Base-by-base conservation (phyloP, 2,888 invertebrate genomes). In the Drosophila algonquin region DNA sequence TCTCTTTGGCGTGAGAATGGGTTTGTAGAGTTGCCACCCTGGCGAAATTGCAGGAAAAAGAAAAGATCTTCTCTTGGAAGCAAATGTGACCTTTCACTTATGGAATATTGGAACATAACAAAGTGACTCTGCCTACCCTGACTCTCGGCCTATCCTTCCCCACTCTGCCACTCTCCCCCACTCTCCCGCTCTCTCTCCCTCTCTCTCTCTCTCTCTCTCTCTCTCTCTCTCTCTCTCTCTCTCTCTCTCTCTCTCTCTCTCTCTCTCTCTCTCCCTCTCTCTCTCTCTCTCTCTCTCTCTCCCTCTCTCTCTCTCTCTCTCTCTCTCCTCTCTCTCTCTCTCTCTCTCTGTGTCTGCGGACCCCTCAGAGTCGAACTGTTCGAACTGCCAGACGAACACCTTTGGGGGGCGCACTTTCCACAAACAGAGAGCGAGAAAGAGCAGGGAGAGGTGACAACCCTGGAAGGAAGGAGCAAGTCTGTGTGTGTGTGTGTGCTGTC, bases 381-480 rank as follows among this genome's bases (percentile, higher is more conserved):
- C 32, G 7, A 1, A 2, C 8, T 30, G 9, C 9, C 14, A 61
- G 32, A 46, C 35, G 21, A 1, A 59, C 62, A 44, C 62, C 46
- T 63, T 47, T 40, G 24, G 46, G 21, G 30, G 64, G 16, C 53
- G 14, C 51, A 47, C 40, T 14, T 4, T 14, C 14, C 40, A 18
- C 16, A 65, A 67, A n/a, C n/a, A 27, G 27, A 27, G 27, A 27
- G 27, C 6, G 27, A 7, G 30, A 30, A 1, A 27, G 8, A 8
- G 50, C 21, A 56, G 45, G 30, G 21, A 44, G 18, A 56, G 55
- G 63, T 55, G 71, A 69, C 61, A 71, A 70, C 54, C 30, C 55
- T 63, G 53, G 32, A 1, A 30, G 30, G 30, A 30, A 30, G 30
- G 27, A 24, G 24, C 5, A 24, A 3, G 24, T 24, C 24, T 24